These are phyloP conservation scores for Apocheima hispidaria DNA, from an alignment of 2,888 invertebrate genomes.

Conservation along the genomic window DNA sequence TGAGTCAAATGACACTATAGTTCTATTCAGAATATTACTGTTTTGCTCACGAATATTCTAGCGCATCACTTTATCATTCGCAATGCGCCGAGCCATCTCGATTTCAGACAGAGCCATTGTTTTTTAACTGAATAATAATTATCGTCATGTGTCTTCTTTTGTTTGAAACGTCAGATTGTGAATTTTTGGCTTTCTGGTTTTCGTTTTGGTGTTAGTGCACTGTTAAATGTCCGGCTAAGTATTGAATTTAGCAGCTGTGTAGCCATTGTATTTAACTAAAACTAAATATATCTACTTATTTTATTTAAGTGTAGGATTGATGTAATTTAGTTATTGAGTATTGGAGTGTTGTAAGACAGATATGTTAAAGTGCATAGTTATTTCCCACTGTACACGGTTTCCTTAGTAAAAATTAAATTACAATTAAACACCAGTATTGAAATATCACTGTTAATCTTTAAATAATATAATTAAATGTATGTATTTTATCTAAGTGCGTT, in stretches of 20 bases:
- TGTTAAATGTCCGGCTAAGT: slow-evolving; percentile 14
- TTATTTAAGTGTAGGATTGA: slow-evolving; percentile 16
- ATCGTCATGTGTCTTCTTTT: too few species aligned
- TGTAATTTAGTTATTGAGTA: slow-evolving; percentile 16
- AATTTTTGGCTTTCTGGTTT: neutral
- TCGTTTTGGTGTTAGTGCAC: slow-evolving; percentile 4
- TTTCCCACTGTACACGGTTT: slow-evolving; percentile 41
- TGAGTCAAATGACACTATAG: too few species aligned
- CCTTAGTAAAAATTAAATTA: slow-evolving; percentile 39
- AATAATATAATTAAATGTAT: slow-evolving; percentile 27
- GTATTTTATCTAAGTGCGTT: slow-evolving; percentile 39
- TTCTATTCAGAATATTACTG: too few species aligned
- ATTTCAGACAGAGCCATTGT: too few species aligned
- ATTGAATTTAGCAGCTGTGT: slow-evolving; percentile 13
- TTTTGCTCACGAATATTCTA: too few species aligned
- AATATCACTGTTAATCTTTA: too few species aligned
- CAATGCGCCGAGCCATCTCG: too few species aligned
- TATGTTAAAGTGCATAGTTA: slow-evolving; percentile 32
- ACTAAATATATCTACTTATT: slow-evolving; percentile 4
- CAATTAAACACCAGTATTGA: slow-evolving; percentile 33
- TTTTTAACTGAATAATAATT: too few species aligned
- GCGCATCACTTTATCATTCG: too few species aligned
- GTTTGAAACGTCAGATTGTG: too few species aligned
- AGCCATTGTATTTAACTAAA: slow-evolving; percentile 9
- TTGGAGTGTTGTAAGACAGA: slow-evolving; percentile 23